These are phyloP conservation scores for Andrena dorsata DNA, from an alignment of 2,888 invertebrate species.

Conservation along the genomic window DNA sequence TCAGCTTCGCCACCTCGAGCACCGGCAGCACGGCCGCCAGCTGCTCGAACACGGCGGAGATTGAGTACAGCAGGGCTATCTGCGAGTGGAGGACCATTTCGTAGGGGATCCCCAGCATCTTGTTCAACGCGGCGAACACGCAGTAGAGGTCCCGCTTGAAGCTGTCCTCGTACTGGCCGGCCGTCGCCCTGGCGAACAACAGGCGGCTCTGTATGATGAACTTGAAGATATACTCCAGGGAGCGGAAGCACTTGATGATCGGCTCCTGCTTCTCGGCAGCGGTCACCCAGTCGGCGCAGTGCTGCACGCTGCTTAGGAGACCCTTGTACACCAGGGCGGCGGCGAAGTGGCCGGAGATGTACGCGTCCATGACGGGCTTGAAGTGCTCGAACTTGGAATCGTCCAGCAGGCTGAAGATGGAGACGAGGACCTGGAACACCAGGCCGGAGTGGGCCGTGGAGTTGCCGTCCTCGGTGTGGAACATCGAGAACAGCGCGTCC, in stretches of 20 bases:
- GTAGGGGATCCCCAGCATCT: conserved; percentile 90
- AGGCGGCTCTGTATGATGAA: conserved; percentile 95
- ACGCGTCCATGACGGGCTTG: conserved; percentile 96
- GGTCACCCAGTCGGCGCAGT: conserved; percentile 94
- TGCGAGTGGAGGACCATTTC: conserved; percentile 92
- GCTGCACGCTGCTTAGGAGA: conserved; percentile 94
- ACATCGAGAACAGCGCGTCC: conserved; percentile 96
- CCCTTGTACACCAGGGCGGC: conserved; percentile 97
- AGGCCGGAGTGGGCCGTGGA: conserved; percentile 95
- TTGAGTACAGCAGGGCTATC: conserved; percentile 92
- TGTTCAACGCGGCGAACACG: conserved; percentile 92
- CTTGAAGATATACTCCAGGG: conserved; percentile 96
- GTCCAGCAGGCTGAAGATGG: conserved; percentile 95
- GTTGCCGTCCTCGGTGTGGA: conserved; percentile 96
- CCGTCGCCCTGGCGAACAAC: conserved; percentile 93
- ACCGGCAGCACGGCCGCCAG: conserved; percentile 91
- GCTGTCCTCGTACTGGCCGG: conserved; percentile 95
- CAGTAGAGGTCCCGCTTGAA: conserved; percentile 93
- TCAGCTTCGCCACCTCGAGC: conserved; percentile 92
- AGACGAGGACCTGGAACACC: conserved; percentile 96
- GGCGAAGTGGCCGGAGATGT: conserved; percentile 97
- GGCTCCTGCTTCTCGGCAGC: conserved; percentile 95
- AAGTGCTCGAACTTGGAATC: conserved; percentile 97
- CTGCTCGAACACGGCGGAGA: conserved; percentile 94
- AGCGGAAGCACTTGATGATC: conserved; percentile 95